Base-by-base conservation (phyloP, 1,140 invertebrate genomes). In the Lepidostoma basale region DNA sequence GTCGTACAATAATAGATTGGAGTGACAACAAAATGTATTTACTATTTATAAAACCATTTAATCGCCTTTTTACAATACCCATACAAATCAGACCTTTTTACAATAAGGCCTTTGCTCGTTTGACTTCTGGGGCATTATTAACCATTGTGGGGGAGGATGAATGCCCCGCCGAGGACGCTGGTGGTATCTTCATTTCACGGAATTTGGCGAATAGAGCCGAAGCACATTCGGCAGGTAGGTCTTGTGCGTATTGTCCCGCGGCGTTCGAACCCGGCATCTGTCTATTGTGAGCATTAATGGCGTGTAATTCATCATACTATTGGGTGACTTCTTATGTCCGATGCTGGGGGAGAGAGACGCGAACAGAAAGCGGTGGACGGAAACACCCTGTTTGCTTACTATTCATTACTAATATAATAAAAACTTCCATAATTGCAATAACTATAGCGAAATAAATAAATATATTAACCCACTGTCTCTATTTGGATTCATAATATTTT, bases 131-230 rank as follows among this genome's bases (percentile, higher is more conserved):
- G 20, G 18, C 45, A 49, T 49, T 23, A 49, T 10, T 18, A 49
- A n/a, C n/a, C 45, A 12, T 23, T 22, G 52, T 30, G 14, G 12
- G 25, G 44, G n/a, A 18, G 42, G 56, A 63, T 47, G 36, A 14
- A 54, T 25, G 26, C 10, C 9, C 26, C n/a, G 5, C 26, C 26
- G 20, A 49, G 18, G 12, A 22, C 10, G 64, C 39, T 68, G 70
- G 70, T 72, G 70, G 70, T 45, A 68, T 72, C 70, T 72, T 72
- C 70, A 72, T 72, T 72, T 72, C 70, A 72, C 62, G 70, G 70
- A 72, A 72, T 72, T 68, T 65, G 65, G 49, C 70, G 58, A 67
- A 67, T 67, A 67, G 33, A 30, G 20, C 10, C 16, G 44, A 4
- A 10, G 14, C n/a, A 12, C 30, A 6, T 5, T 12, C 3, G 22